Base-by-base conservation (phyloP, 2,113 vertebrate species). In the Australoheros scitulus region DNA sequence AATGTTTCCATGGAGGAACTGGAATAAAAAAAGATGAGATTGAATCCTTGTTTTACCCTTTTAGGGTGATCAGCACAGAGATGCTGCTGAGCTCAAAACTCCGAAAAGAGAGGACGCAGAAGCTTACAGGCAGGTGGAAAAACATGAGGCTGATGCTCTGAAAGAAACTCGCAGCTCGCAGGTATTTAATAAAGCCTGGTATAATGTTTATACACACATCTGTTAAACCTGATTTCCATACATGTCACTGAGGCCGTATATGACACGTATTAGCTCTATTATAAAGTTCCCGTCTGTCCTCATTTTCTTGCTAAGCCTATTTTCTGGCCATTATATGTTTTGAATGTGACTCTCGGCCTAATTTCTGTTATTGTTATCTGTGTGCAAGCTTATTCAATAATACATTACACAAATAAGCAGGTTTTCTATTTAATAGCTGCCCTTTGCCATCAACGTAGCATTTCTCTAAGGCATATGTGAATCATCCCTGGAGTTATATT, bases 21-120 rank as follows among this genome's bases (percentile, higher is more conserved):
- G 18, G 18, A 61, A 11, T 26, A 22, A 76, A 58, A 34, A 81
- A 68, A 29, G 29, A n/a, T 38, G 0, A 6, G 9, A 72, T 81
- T 79, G 61, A 88, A 77, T 34, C 2, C 4, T 2, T 65, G 50
- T 65, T 52, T 78, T 81, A 9, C 20, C 57, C 22, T 87, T 83
- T 77, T 74, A 96, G 95, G 94, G 93, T 57, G 92, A 92, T 86
- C 92, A 89, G 61, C 76, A 75, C 43, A 68, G 50, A 50, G 87
- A 94, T 32, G 11, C 17, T 26, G 61, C 76, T 84, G 83, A 92
- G 79, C 22, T 93, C 92, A 79, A 93, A 89, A 43, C 68, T 52
- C 9, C 82, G 79, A 61, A 70, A 77, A 20, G 88, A 91, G 3
- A 94, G 90, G 75, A 92, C 61, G 32, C 75, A 76, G 92, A 64